Evolutionary conservation across 1,140 invertebrate species (phyloP).

Genomic region (Antheraea mylitta): DNA sequence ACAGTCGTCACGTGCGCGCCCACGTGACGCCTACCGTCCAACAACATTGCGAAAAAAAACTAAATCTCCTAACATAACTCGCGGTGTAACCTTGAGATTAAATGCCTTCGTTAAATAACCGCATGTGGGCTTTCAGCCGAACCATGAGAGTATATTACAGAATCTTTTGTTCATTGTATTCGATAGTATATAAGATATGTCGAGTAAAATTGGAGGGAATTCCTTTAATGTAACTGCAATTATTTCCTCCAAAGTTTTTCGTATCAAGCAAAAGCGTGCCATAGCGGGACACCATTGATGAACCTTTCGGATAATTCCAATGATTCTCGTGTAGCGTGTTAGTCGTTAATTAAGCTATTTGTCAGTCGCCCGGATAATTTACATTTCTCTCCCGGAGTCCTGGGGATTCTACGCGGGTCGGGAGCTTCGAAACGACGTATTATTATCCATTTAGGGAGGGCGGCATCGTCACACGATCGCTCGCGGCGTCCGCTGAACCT

Average conservation of each 20-base stretch:
- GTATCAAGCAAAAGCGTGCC: constrained; percentile 3
- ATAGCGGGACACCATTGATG: constrained; percentile 23
- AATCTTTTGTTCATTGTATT: constrained; percentile 59
- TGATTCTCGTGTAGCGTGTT: constrained; percentile 67
- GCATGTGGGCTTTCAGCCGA: constrained; percentile 52
- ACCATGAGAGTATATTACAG: constrained; percentile 42
- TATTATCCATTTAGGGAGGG: constrained; percentile 77
- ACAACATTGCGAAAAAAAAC: constrained; percentile 74
- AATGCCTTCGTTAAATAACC: constrained; percentile 63
- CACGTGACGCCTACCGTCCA: constrained; percentile 65
- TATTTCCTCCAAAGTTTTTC: not conserved
- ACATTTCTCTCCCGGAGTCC: constrained; percentile 70
- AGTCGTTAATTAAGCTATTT: constrained; percentile 78
- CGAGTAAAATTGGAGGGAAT: constrained; percentile 6
- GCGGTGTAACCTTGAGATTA: constrained; percentile 67
- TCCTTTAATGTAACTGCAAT: constrained; percentile 3
- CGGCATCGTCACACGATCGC: constrained; percentile 66
- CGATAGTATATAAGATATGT: constrained; percentile 28
- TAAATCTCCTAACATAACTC: constrained; percentile 60
- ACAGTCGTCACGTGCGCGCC: constrained; percentile 70
- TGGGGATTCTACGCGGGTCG: constrained; percentile 50
- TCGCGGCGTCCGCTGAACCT: constrained; percentile 56
- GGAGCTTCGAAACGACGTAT: constrained; percentile 70
- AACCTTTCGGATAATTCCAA: constrained; percentile 64
- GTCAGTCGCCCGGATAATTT: constrained; percentile 71